Conservation (phyloP, 2,888 invertebrate genomes). For the Cephus rjabovi region DNA sequence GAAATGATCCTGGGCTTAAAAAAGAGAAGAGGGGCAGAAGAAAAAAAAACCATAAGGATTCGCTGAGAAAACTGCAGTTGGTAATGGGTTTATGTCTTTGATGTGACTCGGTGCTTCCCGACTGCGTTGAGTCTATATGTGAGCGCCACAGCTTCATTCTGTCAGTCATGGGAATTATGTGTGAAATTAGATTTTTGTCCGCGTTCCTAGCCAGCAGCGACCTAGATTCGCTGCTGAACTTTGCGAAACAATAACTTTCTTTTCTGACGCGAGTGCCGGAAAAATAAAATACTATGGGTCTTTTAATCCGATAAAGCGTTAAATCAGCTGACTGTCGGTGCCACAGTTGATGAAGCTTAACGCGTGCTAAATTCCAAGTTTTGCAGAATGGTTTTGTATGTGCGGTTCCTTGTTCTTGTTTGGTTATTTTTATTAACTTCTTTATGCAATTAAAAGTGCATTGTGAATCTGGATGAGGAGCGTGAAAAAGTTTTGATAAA, state of each 20-base stretch:
- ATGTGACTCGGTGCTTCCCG: background rate
- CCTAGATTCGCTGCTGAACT: background rate
- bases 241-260: background rate
- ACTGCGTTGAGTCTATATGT: background rate
- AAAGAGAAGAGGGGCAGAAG: background rate
- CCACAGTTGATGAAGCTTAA: background rate
- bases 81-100: background rate
- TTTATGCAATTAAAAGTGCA: background rate
- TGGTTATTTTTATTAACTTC: background rate
- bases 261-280: background rate
- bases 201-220: background rate
- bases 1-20: background rate
- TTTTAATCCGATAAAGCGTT: background rate
- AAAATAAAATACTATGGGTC: background rate
- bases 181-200: conserved; percentile 23
- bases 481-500: background rate
- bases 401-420: background rate
- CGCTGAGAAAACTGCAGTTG: background rate
- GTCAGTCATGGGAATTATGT: conserved; percentile 20
- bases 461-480: background rate
- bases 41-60: background rate
- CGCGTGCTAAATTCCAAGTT: background rate
- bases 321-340: background rate
- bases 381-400: background rate
- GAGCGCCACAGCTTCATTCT: background rate